Base-by-base conservation (phyloP, 2,113 vertebrate genomes). In the Stigmatopora nigra region DNA sequence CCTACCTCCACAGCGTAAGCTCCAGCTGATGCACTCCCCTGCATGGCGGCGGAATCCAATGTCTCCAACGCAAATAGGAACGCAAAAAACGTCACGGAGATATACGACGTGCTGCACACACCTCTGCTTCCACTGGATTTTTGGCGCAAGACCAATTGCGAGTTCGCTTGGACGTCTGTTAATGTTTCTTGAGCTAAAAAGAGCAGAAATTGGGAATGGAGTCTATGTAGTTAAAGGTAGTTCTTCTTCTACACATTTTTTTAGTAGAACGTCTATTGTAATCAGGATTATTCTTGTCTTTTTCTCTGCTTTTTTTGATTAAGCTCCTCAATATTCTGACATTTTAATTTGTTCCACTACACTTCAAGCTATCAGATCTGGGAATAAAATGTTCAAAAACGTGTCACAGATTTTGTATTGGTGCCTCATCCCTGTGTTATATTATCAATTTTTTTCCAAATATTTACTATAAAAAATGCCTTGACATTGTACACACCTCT, bases 41-140 rank as follows among this genome's bases (percentile, higher is more conserved):
- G 70, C 52, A 69, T 72, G 61, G 61, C 52, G 72, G 57, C 71
- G 25, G 71, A 62, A 22, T 73, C 73, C 68, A 72, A 79, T 76
- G 72, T 77, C 51, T 61, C 52, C 22, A 49, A 52, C 20, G 17
- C 38, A 22, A 64, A 68, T 16, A 36, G 11, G 7, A n/a, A 69
- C 17, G 57, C 36, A 46, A 11, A 46, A 11, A 57, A 45, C 19
- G 41, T 44, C 46, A 59, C 11, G 25, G 0, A 56, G 41, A 62
- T 31, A 48, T 31, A 63, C 22, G 44, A 19, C 60, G 20, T 46
- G 14, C 41, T 12, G 41, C 60, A 52, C 41, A 60, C 38, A 25
- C 52, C 11, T 19, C 55, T 36, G 17, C 16, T 45, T 20, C 61
- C 60, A 8, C 35, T 22, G 59, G 20, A 59, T 58, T 3, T 10